Evolutionary conservation across 2,797 vertebrate genomes (phyloP).

Genomic region (Pelobates cultripes): DNA sequence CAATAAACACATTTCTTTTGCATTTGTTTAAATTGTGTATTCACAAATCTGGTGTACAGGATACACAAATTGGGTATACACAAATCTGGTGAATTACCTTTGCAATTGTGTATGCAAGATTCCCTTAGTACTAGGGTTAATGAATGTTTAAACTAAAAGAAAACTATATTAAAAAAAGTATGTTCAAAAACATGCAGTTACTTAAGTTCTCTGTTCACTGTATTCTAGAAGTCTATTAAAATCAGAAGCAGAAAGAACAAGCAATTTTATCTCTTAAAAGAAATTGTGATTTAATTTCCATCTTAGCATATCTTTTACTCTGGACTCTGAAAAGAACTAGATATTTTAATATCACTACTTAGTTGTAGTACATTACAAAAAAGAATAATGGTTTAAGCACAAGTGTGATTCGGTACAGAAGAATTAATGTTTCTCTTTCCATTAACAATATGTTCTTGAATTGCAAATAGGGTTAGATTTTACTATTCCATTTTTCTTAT

Average conservation of each 20-base stretch:
- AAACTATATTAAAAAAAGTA: too few species aligned
- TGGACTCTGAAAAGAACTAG: conserved; percentile 43
- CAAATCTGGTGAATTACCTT: too few species aligned
- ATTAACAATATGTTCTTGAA: conserved; percentile 58
- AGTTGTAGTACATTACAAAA: conserved; percentile 29
- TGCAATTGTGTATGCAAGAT: too few species aligned
- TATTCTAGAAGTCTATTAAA: neutral
- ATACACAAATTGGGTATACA: too few species aligned
- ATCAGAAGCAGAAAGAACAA: neutral
- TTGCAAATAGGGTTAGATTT: conserved; percentile 59
- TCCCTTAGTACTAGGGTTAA: too few species aligned
- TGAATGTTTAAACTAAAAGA: too few species aligned
- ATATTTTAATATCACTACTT: conserved; percentile 42
- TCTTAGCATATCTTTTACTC: conserved; percentile 36
- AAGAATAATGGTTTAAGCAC: conserved; percentile 34
- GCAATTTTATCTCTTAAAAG: neutral
- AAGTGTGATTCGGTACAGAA: conserved; percentile 39
- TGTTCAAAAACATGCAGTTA: too few species aligned
- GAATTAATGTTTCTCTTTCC: conserved; percentile 57
- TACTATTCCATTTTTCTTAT: conserved; percentile 58
- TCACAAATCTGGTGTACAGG: too few species aligned
- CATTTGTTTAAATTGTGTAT: too few species aligned
- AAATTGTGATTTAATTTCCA: conserved; percentile 39
- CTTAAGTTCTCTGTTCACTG: neutral
- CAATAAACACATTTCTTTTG: too few species aligned